Percentiles rank a stretch among this genome's conserved stretches.
Conservation (phyloP, 1,140 invertebrate genomes). For the Arion vulgaris region DNA sequence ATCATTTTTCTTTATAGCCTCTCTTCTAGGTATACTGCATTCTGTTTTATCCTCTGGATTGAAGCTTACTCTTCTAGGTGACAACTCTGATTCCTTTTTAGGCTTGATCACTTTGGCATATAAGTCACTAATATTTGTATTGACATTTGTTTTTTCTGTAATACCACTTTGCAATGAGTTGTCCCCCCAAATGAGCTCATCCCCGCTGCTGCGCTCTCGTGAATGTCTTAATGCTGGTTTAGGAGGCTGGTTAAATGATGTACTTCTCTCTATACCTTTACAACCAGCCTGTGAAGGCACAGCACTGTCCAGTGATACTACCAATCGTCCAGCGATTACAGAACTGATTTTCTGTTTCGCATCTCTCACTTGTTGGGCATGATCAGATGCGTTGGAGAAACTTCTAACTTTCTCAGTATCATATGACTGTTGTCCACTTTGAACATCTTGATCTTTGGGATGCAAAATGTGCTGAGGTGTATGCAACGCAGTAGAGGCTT, state of each 20-base stretch:
- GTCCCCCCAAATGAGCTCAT: background rate
- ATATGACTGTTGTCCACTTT: background rate
- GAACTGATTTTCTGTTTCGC: background rate
- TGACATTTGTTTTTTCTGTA: background rate
- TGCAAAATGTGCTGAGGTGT: background rate
- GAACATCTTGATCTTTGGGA: background rate
- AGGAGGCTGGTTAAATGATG: background rate
- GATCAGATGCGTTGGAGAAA: background rate
- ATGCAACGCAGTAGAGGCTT: background rate
- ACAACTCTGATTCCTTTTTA: background rate
- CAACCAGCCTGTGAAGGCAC: background rate
- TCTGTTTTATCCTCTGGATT: background rate
- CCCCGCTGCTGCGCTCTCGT: background rate
- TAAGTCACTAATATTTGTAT: background rate
- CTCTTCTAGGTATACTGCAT: background rate
- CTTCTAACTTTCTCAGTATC: background rate
- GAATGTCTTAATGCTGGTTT: slow-evolving; percentile 2
- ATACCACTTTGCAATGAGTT: slow-evolving; percentile 8
- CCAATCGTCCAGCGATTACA: slow-evolving; percentile 1
- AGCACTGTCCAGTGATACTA: background rate
- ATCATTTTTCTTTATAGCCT: slow-evolving; percentile 26
- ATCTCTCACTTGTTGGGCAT: background rate
- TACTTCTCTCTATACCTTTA: background rate
- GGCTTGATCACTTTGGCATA: slow-evolving; percentile 32
- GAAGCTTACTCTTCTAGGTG: background rate